phyloP scores from a whole-genome alignment of 2,797 vertebrate species.

The Hafferia zeledoni region DNA sequence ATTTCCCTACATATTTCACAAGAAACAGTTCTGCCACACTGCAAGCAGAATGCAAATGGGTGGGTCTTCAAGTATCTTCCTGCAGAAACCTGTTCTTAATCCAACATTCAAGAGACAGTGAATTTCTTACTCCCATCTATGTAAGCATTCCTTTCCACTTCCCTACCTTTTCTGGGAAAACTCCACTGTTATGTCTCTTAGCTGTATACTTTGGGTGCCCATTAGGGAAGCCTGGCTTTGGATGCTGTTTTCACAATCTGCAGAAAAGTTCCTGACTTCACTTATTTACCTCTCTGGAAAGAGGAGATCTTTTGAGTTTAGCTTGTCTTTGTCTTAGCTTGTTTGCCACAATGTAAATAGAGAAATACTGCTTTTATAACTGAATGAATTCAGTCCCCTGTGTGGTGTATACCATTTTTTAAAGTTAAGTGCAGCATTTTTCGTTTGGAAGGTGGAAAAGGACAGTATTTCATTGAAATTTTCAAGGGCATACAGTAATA shows the following conservation, averaged over 20 bases:
- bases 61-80: not conserved
- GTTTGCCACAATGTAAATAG: not conserved
- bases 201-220: not conserved
- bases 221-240: not conserved
- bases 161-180: not conserved
- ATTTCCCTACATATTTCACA: not conserved
- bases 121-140: not conserved
- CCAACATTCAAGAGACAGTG: not conserved
- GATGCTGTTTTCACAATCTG: not conserved
- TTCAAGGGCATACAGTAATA: not conserved
- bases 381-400: not conserved
- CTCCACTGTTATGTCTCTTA: not conserved
- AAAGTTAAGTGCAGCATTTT: not conserved
- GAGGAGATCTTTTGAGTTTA: not conserved
- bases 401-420: not conserved
- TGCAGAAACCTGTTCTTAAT: not conserved
- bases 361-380: not conserved
- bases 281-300: not conserved
- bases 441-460: not conserved
- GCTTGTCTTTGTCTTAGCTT: not conserved
- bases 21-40: not conserved
- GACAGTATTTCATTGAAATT: not conserved
- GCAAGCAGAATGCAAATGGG: not conserved
- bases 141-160: not conserved
- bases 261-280: not conserved